Conservation (phyloP, 2,113 vertebrate species). For the Mustela lutreola region DNA sequence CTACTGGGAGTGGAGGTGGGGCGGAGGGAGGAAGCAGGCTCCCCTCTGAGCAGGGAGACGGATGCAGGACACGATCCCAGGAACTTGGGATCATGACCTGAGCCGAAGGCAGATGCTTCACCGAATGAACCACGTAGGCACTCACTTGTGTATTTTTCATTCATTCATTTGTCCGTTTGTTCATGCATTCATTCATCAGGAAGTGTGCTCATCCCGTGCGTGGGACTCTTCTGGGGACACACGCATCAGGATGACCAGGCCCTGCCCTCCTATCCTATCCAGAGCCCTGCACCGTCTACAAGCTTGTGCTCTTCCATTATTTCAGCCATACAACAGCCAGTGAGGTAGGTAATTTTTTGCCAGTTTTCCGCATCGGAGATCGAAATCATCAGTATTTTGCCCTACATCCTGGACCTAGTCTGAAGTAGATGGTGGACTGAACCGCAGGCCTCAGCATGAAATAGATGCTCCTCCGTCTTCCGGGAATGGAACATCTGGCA, state of each 20-base stretch:
- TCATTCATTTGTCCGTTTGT: neutral
- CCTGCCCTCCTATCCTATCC: fast-evolving
- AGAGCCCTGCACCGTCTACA: neutral
- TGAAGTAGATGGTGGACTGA: neutral
- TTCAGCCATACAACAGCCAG: too few relatives aligned
- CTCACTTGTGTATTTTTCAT: neutral
- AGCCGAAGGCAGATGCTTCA: too few relatives aligned
- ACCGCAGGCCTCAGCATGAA: neutral
- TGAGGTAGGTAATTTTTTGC: neutral
- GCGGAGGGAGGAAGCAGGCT: too few relatives aligned
- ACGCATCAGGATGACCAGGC: neutral
- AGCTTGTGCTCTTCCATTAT: fast-evolving
- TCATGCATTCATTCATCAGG: neutral
- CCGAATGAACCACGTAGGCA: fast-evolving
- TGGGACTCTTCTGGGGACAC: neutral
- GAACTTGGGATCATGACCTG: too few relatives aligned
- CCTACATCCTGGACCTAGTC: neutral
- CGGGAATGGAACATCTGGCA: neutral
- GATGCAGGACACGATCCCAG: too few relatives aligned
- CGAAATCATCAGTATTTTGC: neutral
- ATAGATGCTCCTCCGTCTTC: neutral
- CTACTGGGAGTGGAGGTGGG: too few relatives aligned
- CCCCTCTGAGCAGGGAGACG: too few relatives aligned
- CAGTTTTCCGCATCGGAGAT: neutral
- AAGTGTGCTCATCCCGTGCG: fast-evolving